These are phyloP conservation scores for Hofmannophila pseudospretella DNA, from an alignment of 2,888 invertebrate species.

Conservation along the genomic window DNA sequence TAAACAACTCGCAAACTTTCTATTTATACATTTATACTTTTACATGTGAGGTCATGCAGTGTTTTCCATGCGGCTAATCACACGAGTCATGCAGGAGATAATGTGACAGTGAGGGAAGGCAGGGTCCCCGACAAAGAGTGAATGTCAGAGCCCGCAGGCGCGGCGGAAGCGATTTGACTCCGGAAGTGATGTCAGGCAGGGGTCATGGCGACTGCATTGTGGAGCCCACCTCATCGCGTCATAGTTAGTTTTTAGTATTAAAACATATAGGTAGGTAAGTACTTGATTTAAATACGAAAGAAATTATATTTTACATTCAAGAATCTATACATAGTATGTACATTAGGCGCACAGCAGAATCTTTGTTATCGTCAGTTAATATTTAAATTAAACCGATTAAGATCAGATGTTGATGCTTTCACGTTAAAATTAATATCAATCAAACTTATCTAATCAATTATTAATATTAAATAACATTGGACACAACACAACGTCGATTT, in stretches of 20 bases:
- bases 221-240: background rate
- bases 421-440: too few relatives aligned
- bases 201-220: constrained; percentile 7
- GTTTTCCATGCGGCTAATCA: constrained; percentile 54
- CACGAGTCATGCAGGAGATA: constrained; percentile 51
- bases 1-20: background rate
- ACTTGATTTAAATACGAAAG: too few relatives aligned
- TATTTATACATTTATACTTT: background rate
- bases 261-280: too few relatives aligned
- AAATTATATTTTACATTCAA: too few relatives aligned
- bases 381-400: too few relatives aligned
- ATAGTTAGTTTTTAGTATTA: too few relatives aligned
- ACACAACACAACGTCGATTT: too few relatives aligned
- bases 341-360: too few relatives aligned
- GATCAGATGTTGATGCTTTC: too few relatives aligned
- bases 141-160: constrained; percentile 59
- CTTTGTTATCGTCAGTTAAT: too few relatives aligned
- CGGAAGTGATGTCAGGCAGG: constrained; percentile 63
- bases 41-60: constrained; percentile 1
- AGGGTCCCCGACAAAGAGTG: constrained; percentile 51
- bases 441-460: too few relatives aligned
- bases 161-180: constrained; percentile 68
- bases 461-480: background rate
- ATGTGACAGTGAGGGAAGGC: constrained; percentile 49
- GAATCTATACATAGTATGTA: too few relatives aligned